Conservation (phyloP, 2,113 vertebrate species). For the Spea bombifrons region DNA sequence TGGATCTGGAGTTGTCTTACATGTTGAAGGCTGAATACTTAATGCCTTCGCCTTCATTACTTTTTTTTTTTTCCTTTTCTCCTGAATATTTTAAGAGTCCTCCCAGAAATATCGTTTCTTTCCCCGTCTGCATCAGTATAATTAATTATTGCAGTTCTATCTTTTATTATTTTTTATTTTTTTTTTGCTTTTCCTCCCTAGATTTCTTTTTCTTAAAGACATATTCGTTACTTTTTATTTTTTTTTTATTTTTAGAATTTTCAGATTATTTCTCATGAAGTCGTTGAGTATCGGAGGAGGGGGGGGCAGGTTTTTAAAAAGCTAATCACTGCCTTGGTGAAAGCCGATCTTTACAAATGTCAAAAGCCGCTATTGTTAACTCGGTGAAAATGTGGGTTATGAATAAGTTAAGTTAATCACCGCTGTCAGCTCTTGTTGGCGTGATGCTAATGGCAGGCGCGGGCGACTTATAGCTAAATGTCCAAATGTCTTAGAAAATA, state of each 20-base stretch:
- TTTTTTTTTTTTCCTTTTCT: slow-evolving; percentile 1
- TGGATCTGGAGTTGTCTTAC: slow-evolving; percentile 23
- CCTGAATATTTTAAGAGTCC: slow-evolving; percentile 24
- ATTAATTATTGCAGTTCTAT: slow-evolving; percentile 40
- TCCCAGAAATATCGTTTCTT: slow-evolving; percentile 29
- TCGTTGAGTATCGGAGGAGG: slow-evolving; percentile 31
- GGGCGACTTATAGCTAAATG: slow-evolving; percentile 44
- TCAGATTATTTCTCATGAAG: slow-evolving; percentile 14
- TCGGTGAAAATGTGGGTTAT: slow-evolving; percentile 58
- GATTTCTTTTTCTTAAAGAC: slow-evolving; percentile 57
- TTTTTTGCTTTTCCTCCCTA: slow-evolving; percentile 13
- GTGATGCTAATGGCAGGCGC: slow-evolving; percentile 55
- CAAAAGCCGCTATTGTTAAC: slow-evolving; percentile 64
- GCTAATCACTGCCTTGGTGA: slow-evolving; percentile 57
- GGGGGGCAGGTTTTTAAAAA: slow-evolving; percentile 34
- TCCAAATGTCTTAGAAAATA: slow-evolving; percentile 41
- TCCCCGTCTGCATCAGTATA: slow-evolving; percentile 30
- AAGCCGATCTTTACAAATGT: slow-evolving; percentile 58
- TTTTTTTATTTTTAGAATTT: too few species aligned
- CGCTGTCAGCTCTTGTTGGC: slow-evolving; percentile 54
- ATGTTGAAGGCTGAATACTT: slow-evolving; percentile 36
- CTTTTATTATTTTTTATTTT: background rate
- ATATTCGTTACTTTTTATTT: too few species aligned
- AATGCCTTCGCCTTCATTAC: slow-evolving; percentile 41
- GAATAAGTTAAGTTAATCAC: slow-evolving; percentile 54